Percentiles rank a stretch among this genome's conserved stretches.
Conservation (phyloP, 2,888 invertebrate genomes). For the Bugula neritina region DNA sequence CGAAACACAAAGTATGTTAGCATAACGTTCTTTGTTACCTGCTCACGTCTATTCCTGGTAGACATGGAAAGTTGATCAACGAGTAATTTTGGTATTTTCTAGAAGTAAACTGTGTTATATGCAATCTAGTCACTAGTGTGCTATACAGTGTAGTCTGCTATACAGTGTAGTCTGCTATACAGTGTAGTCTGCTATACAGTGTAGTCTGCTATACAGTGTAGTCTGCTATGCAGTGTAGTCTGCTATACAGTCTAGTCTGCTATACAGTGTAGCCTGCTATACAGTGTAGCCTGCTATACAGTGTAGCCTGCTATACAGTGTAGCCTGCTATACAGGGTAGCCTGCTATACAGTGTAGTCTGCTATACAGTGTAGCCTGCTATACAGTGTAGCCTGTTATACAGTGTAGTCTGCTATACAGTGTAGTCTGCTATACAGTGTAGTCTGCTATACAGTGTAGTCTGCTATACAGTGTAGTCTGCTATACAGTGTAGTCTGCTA, state of each 20-base stretch:
- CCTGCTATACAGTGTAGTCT: neutral
- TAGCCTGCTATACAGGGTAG: neutral
- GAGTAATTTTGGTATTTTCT: no score
- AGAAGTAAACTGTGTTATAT: no score
- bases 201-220: neutral
- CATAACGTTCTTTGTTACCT: no score
- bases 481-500: neutral
- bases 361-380: neutral
- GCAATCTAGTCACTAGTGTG: no score
- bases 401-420: neutral
- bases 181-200: neutral
- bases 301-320: neutral
- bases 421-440: neutral
- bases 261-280: neutral
- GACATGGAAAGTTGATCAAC: no score
- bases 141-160: neutral
- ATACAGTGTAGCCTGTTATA: neutral
- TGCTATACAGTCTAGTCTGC: neutral
- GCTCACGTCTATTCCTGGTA: no score
- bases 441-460: neutral
- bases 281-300: neutral
- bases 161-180: neutral
- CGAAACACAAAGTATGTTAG: slow-evolving; percentile 6
- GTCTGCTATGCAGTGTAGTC: neutral
- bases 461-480: neutral